Evolutionary conservation across 2,113 vertebrate species (phyloP), one percentile per base, ranked within the genome.

Genomic region (Crotophaga sulcirostris): DNA sequence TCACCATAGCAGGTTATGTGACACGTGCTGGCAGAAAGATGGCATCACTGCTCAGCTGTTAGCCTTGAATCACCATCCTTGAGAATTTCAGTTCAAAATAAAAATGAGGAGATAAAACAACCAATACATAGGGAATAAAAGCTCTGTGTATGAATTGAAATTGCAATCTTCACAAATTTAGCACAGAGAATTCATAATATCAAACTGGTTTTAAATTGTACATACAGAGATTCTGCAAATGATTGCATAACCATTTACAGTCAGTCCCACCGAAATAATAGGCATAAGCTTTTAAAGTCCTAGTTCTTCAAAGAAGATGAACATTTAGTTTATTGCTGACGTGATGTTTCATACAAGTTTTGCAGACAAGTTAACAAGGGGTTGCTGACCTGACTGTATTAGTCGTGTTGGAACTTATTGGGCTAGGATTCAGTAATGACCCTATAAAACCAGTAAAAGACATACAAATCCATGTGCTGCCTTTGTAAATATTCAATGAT

Each of bases 401-500:
- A 58, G 38, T 77, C 59, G 31, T 58, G 38, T 29, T 58, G 13
- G 36, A 40, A 60, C 28, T 47, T 45, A 47, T 42, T 60, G 34
- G 52, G 59, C 28, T 47, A 64, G 34, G 1, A 2, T 66, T 93
- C 54, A 42, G 33, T 63, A 80, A 38, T 44, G 68, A 87, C 21
- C 26, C 42, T 63, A 10, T 60, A 62, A 72, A 75, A 47, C 38
- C 55, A 84, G 29, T 67, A 79, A 88, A 94, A 94, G 44, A 24
- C 72, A 60, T 36, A 67, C 11, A 87, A 93, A 21, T 86, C 45
- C 8, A 33, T 77, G 42, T 80, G 44, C 94, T 49, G 16, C 67
- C 45, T 96, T 86, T 88, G 70, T 55, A 95, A 96, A 91, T 87
- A 80, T 76, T 93, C 49, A 10, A 84, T 91, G 89, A 93, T 91